Conservation (phyloP, 1,140 invertebrate species). For the Leucophenga varia region DNA sequence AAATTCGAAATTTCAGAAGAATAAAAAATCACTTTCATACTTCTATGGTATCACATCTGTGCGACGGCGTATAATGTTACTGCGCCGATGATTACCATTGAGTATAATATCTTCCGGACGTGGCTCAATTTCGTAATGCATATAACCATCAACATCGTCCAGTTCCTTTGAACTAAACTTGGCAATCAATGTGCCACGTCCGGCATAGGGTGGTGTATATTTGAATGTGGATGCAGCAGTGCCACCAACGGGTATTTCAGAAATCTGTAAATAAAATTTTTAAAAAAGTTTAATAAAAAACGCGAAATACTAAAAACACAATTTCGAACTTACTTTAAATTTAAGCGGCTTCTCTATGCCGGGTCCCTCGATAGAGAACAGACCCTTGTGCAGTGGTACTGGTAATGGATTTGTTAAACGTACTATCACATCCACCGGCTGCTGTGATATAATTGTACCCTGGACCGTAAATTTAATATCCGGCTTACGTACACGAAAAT, state of each 20-base stretch:
- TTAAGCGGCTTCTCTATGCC: slow-evolving; percentile 73
- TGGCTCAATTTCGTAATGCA: slow-evolving; percentile 62
- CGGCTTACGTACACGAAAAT: slow-evolving; percentile 85
- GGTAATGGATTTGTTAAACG: slow-evolving; percentile 84
- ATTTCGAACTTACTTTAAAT: slow-evolving; percentile 62
- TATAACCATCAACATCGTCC: slow-evolving; percentile 80
- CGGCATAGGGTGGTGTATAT: slow-evolving; percentile 69
- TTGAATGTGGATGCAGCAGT: slow-evolving; percentile 69
- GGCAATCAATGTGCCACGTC: slow-evolving; percentile 73
- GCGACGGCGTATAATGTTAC: slow-evolving; percentile 41
- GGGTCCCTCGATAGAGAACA: slow-evolving; percentile 78
- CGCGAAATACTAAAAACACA: too few species aligned
- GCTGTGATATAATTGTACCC: slow-evolving; percentile 64
- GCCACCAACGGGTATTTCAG: slow-evolving; percentile 63
- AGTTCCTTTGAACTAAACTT: slow-evolving; percentile 82
- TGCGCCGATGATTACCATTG: slow-evolving; percentile 27
- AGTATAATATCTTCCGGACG: slow-evolving; percentile 46
- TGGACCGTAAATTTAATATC: slow-evolving; percentile 75
- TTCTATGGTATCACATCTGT: slow-evolving; percentile 47
- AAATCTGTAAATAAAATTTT: slow-evolving; percentile 24
- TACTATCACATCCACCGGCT: slow-evolving; percentile 67
- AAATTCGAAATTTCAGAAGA: slow-evolving; percentile 26
- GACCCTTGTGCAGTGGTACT: slow-evolving; percentile 70
- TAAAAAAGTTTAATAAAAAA: neutral
- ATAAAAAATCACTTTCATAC: slow-evolving; percentile 11